Evolutionary conservation across 2,113 vertebrate species (phyloP).

Genomic region (Indicator indicator): DNA sequence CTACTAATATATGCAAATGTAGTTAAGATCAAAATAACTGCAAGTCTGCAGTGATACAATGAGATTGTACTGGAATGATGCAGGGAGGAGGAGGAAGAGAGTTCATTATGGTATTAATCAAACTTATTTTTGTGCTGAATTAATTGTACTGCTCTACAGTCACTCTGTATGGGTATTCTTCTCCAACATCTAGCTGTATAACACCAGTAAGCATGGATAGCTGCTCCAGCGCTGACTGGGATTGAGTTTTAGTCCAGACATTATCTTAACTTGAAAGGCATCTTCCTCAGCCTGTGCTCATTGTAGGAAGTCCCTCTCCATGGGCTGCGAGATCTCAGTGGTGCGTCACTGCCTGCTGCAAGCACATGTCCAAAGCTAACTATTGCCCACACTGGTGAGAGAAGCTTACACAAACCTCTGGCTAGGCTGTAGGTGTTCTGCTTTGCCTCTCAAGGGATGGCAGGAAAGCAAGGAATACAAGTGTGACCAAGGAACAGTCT

Average conservation of each 20-base stretch:
- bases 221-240: not conserved
- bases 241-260: not conserved
- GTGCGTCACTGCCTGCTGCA: not conserved
- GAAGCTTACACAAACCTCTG: not conserved
- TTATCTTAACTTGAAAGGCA: not conserved
- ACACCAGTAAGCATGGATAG: not conserved
- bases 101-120: not conserved
- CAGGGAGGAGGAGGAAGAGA: not conserved
- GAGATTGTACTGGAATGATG: not conserved
- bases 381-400: not conserved
- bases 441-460: not conserved
- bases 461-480: not conserved
- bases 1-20: not conserved
- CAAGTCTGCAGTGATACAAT: not conserved
- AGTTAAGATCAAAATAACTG: slow-evolving; percentile 27
- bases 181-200: not conserved
- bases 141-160: not conserved
- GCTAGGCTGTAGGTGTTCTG: not conserved
- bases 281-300: not conserved
- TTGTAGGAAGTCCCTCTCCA: not conserved
- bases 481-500: not conserved
- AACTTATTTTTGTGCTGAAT: not conserved
- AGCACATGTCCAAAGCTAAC: accelerated
- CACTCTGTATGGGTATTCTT: not conserved
- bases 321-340: not conserved